A percentile compares a stretch with the other conserved stretches of the same genome.
These are phyloP conservation scores for Atherinomorus stipes DNA, from an alignment of 2,113 vertebrate genomes.

Conservation along the genomic window DNA sequence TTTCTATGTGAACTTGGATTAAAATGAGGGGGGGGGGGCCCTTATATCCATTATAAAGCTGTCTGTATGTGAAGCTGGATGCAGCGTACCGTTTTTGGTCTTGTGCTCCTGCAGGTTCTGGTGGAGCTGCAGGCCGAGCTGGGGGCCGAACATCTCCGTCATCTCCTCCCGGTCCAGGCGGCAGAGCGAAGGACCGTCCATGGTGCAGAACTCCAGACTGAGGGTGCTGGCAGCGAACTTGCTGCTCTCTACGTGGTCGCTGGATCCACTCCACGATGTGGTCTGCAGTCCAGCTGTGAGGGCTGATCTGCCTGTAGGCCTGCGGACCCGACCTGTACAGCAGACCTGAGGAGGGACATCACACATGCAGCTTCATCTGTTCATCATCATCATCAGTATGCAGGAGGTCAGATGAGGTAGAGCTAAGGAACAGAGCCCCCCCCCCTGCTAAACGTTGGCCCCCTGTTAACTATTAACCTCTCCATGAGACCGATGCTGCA, in stretches of 20 bases:
- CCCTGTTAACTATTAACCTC: slow-evolving; percentile 72
- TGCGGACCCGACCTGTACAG: slow-evolving; percentile 73
- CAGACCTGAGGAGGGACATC: slow-evolving; percentile 72
- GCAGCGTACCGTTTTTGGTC: slow-evolving; percentile 69
- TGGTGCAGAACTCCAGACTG: slow-evolving; percentile 87
- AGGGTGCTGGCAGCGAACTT: slow-evolving; percentile 89
- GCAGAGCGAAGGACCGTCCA: slow-evolving; percentile 89
- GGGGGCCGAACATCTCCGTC: slow-evolving; percentile 83
- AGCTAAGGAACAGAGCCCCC: background rate
- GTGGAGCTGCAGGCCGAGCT: slow-evolving; percentile 87
- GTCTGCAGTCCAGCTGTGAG: slow-evolving; percentile 87
- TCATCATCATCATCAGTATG: background rate
- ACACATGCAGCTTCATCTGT: background rate
- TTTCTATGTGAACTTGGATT: no score
- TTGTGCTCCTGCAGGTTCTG: slow-evolving; percentile 88
- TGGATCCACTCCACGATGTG: slow-evolving; percentile 95
- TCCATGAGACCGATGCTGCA: slow-evolving; percentile 59
- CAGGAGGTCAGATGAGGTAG: slow-evolving; percentile 25
- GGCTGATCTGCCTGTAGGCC: slow-evolving; percentile 74
- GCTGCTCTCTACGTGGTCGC: slow-evolving; percentile 88
- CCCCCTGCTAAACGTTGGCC: slow-evolving; percentile 78
- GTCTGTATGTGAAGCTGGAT: no score
- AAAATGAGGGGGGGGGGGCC: no score
- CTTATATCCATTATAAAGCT: no score
- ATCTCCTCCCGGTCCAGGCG: slow-evolving; percentile 84